A percentile compares a stretch with the other conserved stretches of the same genome.
These are phyloP conservation scores for Blera fallax DNA, from an alignment of 2,888 invertebrate genomes.

Conservation along the genomic window DNA sequence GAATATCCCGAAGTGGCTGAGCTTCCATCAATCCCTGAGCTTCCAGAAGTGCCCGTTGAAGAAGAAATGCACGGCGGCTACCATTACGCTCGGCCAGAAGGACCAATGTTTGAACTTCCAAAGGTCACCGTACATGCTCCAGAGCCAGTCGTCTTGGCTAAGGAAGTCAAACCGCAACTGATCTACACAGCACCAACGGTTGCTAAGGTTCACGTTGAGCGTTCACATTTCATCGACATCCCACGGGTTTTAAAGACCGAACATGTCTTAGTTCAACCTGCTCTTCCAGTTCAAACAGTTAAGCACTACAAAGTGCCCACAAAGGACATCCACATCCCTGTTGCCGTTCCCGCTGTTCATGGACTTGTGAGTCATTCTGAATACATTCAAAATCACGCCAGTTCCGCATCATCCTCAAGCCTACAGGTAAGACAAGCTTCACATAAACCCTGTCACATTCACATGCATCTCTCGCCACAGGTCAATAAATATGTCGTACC, in stretches of 20 bases:
- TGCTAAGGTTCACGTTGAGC: neutral
- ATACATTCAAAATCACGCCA: neutral
- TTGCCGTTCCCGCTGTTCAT: neutral
- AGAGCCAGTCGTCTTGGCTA: neutral
- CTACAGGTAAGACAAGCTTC: slow-evolving; percentile 1
- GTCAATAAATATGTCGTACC: slow-evolving; percentile 2
- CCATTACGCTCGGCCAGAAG: neutral
- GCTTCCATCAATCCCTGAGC: slow-evolving; percentile 21
- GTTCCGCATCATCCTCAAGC: neutral
- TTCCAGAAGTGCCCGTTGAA: neutral
- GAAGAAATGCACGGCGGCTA: neutral
- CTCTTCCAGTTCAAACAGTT: neutral
- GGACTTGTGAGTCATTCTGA: neutral
- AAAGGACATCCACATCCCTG: neutral
- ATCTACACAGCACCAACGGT: neutral
- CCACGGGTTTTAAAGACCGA: neutral
- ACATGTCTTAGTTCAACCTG: neutral
- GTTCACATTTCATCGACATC: neutral
- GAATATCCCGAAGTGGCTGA: neutral
- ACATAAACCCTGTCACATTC: neutral
- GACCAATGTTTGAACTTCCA: neutral
- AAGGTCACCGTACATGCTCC: neutral
- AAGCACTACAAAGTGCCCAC: neutral
- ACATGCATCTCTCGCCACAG: neutral
- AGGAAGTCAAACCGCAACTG: neutral